Evolutionary conservation across 2,888 invertebrate species (phyloP).

Genomic region (Drosophila meridionalis): DNA sequence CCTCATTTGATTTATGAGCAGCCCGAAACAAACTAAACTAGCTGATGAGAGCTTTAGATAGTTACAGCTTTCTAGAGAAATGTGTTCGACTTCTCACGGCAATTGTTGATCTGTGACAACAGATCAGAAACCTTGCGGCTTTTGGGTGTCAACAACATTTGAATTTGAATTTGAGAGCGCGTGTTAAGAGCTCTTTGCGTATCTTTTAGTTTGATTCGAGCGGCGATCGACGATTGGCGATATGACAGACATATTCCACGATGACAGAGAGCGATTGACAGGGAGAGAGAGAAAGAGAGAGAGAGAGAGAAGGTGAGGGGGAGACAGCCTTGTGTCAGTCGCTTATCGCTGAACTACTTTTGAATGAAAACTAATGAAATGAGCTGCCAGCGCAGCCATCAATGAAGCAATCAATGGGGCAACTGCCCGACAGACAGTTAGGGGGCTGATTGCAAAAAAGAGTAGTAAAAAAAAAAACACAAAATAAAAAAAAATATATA

Average conservation of each 20-base stretch:
- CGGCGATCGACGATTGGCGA: constrained; percentile 43
- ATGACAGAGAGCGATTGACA: constrained; percentile 3
- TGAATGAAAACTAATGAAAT: constrained; percentile 75
- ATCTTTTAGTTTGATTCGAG: constrained; percentile 64
- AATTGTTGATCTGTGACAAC: constrained; percentile 27
- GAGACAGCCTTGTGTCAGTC: constrained; percentile 31
- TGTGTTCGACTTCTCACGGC: constrained; percentile 30
- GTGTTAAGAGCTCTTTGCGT: constrained; percentile 44
- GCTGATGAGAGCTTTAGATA: constrained; percentile 10
- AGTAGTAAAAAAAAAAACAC: neutral
- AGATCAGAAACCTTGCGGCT: constrained; percentile 15
- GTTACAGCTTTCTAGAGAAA: constrained; percentile 33
- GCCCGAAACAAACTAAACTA: neutral
- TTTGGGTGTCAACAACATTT: constrained; percentile 69
- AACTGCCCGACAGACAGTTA: constrained; percentile 23
- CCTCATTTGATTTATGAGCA: constrained; percentile 3
- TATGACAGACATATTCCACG: constrained; percentile 55
- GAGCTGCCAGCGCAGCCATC: constrained; percentile 48
- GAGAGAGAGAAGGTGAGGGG: neutral
- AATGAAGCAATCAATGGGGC: constrained; percentile 62
- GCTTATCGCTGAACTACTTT: constrained; percentile 74
- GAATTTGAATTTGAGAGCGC: constrained; percentile 71
- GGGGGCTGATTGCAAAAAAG: constrained; percentile 49
- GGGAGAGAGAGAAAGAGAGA: constrained; percentile 1
- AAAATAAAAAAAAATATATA: neutral